These are phyloP conservation scores for Polypedilum vanderplanki DNA, from an alignment of 1,140 invertebrate species.

Conservation along the genomic window DNA sequence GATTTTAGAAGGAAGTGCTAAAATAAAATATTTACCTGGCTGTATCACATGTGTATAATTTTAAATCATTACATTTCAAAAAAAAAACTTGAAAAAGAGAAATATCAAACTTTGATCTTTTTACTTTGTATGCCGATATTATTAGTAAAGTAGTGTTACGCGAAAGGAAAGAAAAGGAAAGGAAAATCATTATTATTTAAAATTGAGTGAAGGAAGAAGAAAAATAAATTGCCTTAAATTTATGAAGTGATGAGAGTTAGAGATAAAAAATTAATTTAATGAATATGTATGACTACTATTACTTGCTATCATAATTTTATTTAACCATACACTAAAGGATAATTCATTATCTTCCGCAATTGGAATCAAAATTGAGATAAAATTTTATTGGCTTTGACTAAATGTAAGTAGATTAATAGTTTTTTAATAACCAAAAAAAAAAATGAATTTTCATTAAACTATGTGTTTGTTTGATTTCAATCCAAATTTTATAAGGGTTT, in stretches of 20 bases:
- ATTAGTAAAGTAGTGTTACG: no score
- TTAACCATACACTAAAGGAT: background rate
- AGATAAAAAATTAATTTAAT: background rate
- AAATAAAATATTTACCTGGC: constrained; percentile 21
- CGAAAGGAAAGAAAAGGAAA: background rate
- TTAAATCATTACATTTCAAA: background rate
- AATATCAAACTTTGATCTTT: constrained; percentile 20
- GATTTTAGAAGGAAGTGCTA: background rate
- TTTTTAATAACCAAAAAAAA: no score
- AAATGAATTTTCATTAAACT: no score
- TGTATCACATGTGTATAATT: background rate
- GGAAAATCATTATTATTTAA: background rate
- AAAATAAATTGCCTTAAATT: no score
- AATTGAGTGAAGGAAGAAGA: background rate
- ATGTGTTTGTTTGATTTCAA: no score
- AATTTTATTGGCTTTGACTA: no score
- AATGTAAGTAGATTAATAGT: no score
- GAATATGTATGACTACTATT: background rate
- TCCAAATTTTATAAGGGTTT: no score
- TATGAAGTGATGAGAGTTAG: background rate
- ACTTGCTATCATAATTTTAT: background rate
- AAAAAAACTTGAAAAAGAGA: background rate
- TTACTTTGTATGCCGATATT: background rate
- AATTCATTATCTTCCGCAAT: background rate
- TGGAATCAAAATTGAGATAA: no score